Percentiles rank a stretch among this genome's conserved stretches.
phyloP scores from a whole-genome alignment of 2,113 vertebrate genomes.

The Pelodiscus sinensis region DNA sequence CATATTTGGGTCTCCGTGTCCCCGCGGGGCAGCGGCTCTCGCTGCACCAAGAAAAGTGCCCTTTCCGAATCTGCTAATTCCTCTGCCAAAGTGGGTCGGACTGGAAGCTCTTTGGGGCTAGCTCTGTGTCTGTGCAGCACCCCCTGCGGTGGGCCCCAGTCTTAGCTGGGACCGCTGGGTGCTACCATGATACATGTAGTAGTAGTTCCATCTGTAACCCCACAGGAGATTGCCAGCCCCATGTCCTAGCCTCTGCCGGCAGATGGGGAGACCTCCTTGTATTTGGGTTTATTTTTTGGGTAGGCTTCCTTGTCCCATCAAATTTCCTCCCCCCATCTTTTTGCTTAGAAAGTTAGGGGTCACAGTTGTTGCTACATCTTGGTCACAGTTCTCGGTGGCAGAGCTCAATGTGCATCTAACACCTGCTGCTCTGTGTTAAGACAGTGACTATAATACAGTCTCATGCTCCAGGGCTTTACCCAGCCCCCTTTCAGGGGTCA shows the following conservation, averaged over 20 bases:
- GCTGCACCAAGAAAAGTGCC: neutral
- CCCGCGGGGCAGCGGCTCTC: neutral
- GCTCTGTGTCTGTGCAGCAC: neutral
- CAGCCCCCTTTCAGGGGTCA: neutral
- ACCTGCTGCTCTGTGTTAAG: too few relatives aligned
- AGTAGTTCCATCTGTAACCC: neutral
- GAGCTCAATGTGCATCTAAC: neutral
- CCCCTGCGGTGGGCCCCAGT: neutral
- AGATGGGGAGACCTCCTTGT: neutral
- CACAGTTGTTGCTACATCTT: neutral
- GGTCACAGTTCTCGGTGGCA: neutral
- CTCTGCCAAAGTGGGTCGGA: neutral
- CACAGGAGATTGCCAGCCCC: neutral
- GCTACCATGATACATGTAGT: neutral
- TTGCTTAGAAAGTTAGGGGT: neutral
- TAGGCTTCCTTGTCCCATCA: neutral
- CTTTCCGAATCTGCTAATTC: neutral
- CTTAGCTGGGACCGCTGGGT: neutral
- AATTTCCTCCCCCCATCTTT: neutral
- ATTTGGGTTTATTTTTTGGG: neutral
- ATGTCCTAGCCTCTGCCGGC: neutral
- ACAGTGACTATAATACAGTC: neutral
- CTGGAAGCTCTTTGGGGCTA: neutral
- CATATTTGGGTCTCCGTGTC: neutral
- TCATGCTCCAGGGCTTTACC: neutral